Conservation (phyloP, 2,113 vertebrate species). For the Passer domesticus region DNA sequence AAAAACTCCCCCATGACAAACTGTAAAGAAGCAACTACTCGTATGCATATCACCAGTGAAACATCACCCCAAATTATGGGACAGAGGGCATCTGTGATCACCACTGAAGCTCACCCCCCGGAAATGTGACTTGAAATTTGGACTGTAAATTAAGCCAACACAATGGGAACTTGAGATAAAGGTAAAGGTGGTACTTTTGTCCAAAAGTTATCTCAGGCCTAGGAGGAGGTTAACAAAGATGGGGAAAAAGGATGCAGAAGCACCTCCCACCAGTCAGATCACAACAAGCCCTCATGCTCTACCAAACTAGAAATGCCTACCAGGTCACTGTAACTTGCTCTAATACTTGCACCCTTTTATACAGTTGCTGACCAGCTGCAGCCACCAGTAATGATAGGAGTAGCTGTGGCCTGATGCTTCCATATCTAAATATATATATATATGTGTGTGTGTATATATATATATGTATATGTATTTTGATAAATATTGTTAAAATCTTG, state of each 20-base stretch:
- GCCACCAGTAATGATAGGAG: background rate
- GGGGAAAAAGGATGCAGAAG: background rate
- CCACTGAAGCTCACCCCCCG: background rate
- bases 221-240: background rate
- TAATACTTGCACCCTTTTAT: background rate
- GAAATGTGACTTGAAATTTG: background rate
- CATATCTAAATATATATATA: background rate
- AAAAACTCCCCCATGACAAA: rapidly evolving
- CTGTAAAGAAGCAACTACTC: background rate
- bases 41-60: background rate
- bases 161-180: background rate
- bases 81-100: background rate
- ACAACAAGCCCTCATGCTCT: background rate
- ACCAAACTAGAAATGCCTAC: background rate
- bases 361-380: background rate
- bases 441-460: background rate
- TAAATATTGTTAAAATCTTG: background rate
- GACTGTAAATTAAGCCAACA: background rate
- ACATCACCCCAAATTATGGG: background rate
- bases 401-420: background rate
- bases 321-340: background rate
- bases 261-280: background rate
- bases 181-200: background rate
- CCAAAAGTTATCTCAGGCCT: background rate
- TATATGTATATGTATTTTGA: background rate